phyloP scores from a whole-genome alignment of 1,140 invertebrate genomes.

The Telenomus remus region DNA sequence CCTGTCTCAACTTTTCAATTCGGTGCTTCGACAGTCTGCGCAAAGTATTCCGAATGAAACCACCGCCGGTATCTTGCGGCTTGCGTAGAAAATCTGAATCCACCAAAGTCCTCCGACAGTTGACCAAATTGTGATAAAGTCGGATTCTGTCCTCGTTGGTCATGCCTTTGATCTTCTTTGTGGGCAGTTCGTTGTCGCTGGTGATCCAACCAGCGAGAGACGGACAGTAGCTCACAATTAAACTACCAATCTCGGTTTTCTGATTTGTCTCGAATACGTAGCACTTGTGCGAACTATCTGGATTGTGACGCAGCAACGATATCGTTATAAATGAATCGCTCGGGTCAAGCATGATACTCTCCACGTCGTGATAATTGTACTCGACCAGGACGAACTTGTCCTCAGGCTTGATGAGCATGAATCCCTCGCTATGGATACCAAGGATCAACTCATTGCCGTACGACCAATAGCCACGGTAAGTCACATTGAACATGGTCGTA shows the following conservation, averaged over 20 bases:
- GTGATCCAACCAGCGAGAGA: constrained; percentile 89
- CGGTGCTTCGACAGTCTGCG: constrained; percentile 90
- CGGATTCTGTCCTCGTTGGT: constrained; percentile 89
- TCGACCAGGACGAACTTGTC: constrained; percentile 93
- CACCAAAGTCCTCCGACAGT: constrained; percentile 86
- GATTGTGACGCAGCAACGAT: constrained; percentile 80
- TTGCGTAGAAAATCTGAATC: constrained; percentile 88
- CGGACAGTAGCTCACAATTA: constrained; percentile 94
- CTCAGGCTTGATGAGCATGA: constrained; percentile 90
- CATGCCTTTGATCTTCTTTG: constrained; percentile 80
- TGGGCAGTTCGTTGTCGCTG: constrained; percentile 85
- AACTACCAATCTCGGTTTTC: constrained; percentile 92
- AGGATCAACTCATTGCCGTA: constrained; percentile 84
- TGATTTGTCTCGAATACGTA: constrained; percentile 94
- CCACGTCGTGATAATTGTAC: constrained; percentile 90
- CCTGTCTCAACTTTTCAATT: constrained; percentile 88
- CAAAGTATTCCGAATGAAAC: constrained; percentile 91
- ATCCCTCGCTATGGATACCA: constrained; percentile 93
- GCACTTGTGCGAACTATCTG: constrained; percentile 85
- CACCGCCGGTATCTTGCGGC: constrained; percentile 85
- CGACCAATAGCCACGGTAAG: constrained; percentile 93
- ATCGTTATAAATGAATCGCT: constrained; percentile 94
- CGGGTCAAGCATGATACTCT: constrained; percentile 93
- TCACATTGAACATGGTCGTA: constrained; percentile 93
- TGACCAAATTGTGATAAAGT: constrained; percentile 87